A percentile compares a stretch with the other conserved stretches of the same genome.
Evolutionary conservation across 1,140 invertebrate genomes (phyloP).

Genomic region (Drosophila sp.): DNA sequence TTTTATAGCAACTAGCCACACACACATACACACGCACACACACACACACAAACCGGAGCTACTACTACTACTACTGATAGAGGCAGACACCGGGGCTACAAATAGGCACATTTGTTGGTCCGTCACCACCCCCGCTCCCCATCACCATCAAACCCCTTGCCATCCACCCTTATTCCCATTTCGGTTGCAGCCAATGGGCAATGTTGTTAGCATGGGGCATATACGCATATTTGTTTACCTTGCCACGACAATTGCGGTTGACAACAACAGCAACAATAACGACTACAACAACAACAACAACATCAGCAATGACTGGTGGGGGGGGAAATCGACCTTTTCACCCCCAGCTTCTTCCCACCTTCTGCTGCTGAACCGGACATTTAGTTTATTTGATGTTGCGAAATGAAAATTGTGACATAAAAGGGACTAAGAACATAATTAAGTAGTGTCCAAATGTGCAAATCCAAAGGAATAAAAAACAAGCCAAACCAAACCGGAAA

Average conservation of each 20-base stretch:
- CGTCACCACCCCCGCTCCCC: constrained; percentile 31
- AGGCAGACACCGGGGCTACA: constrained; percentile 39
- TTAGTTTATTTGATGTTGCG: constrained; percentile 80
- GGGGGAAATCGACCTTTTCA: constrained; percentile 21
- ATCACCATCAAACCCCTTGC: constrained; percentile 27
- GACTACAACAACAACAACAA: constrained; percentile 19
- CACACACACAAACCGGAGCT: constrained; percentile 19
- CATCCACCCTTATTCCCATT: constrained; percentile 26
- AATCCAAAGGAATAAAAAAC: constrained; percentile 78
- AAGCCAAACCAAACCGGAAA: constrained; percentile 42
- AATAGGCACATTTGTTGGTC: constrained; percentile 73
- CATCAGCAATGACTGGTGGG: constrained; percentile 8
- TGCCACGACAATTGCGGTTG: constrained; percentile 77
- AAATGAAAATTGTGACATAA: constrained; percentile 82
- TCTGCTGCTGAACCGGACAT: constrained; percentile 40
- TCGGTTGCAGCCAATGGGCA: constrained; percentile 68
- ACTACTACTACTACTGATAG: constrained; percentile 18
- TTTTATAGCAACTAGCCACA: constrained; percentile 76
- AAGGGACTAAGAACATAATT: constrained; percentile 82
- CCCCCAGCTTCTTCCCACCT: constrained; percentile 19
- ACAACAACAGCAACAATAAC: constrained; percentile 39
- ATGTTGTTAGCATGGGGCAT: constrained; percentile 66
- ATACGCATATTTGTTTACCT: constrained; percentile 78
- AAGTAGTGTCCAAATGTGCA: constrained; percentile 78
- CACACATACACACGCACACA: constrained; percentile 20